Evolutionary conservation across 1,140 invertebrate genomes (phyloP).

Genomic region (Zaprionus nigranus): DNA sequence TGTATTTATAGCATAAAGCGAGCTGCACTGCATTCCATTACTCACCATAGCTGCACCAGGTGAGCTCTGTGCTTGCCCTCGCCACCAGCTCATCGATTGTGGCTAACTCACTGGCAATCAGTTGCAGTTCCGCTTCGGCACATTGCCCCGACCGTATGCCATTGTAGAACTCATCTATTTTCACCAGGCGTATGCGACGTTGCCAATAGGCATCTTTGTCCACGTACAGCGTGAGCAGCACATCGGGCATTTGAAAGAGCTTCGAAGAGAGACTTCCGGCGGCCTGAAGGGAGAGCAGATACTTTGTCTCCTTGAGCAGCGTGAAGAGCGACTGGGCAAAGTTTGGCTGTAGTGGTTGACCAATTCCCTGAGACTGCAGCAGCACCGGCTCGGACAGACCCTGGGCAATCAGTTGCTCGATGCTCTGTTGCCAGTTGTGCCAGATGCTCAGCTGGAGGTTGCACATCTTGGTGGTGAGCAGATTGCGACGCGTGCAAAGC

Average conservation of each 20-base stretch:
- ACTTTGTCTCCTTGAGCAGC: slow-evolving; percentile 74
- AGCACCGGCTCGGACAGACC: slow-evolving; percentile 65
- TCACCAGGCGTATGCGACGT: slow-evolving; percentile 83
- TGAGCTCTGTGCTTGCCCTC: slow-evolving; percentile 56
- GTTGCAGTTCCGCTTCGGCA: slow-evolving; percentile 61
- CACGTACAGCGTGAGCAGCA: slow-evolving; percentile 85
- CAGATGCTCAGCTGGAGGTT: slow-evolving; percentile 79
- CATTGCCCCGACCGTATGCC: slow-evolving; percentile 85
- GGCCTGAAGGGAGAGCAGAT: slow-evolving; percentile 64
- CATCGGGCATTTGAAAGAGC: slow-evolving; percentile 84
- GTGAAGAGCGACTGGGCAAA: slow-evolving; percentile 71
- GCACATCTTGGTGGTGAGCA: slow-evolving; percentile 75
- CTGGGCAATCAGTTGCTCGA: slow-evolving; percentile 61
- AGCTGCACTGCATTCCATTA: background rate
- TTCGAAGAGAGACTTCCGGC: slow-evolving; percentile 48
- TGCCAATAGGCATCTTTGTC: slow-evolving; percentile 84
- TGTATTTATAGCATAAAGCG: too few species aligned
- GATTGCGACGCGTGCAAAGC: slow-evolving; percentile 63
- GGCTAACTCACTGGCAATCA: slow-evolving; percentile 64
- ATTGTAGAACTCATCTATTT: slow-evolving; percentile 87
- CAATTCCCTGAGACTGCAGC: slow-evolving; percentile 18
- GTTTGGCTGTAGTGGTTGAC: slow-evolving; percentile 54
- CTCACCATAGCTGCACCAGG: slow-evolving; percentile 71
- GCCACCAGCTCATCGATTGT: slow-evolving; percentile 65
- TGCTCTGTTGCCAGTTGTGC: slow-evolving; percentile 69